These are phyloP conservation scores for Trachythela sp. DNA, from an alignment of 64 coral and sea anemone genomes.

Conservation along the genomic window DNA sequence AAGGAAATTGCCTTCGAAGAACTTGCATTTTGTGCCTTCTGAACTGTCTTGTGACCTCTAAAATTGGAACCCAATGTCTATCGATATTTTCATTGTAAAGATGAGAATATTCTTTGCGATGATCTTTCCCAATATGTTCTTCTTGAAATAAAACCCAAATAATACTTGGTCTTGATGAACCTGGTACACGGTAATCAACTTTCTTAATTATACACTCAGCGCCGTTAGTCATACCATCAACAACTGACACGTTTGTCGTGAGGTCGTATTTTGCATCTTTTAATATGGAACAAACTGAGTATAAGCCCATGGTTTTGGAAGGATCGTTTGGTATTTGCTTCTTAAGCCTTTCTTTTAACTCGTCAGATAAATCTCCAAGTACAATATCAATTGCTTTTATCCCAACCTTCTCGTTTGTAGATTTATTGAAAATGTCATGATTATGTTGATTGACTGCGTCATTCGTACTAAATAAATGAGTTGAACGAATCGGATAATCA, in stretches of 20 bases:
- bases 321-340: not conserved
- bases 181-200: not conserved
- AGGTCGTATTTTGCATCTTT: not conserved
- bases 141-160: too few species aligned
- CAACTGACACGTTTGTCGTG: not conserved
- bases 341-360: not conserved
- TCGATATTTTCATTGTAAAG: conserved; percentile 25
- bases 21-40: conserved; percentile 21
- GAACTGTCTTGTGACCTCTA: conserved; percentile 42
- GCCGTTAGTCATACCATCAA: not conserved
- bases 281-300: not conserved
- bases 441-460: not conserved
- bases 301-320: not conserved
- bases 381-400: not conserved
- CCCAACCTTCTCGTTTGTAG: not conserved
- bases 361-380: not conserved
- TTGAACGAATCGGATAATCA: not conserved
- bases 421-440: not conserved
- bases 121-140: not conserved
- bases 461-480: not conserved
- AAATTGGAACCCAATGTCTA: conserved; percentile 34
- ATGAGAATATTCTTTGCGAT: conserved; percentile 41
- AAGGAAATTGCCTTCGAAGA: not conserved
- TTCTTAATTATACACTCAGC: not conserved
- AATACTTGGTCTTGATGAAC: too few species aligned